Base-by-base conservation (phyloP, 2,888 invertebrate genomes). In the Arge pagana region DNA sequence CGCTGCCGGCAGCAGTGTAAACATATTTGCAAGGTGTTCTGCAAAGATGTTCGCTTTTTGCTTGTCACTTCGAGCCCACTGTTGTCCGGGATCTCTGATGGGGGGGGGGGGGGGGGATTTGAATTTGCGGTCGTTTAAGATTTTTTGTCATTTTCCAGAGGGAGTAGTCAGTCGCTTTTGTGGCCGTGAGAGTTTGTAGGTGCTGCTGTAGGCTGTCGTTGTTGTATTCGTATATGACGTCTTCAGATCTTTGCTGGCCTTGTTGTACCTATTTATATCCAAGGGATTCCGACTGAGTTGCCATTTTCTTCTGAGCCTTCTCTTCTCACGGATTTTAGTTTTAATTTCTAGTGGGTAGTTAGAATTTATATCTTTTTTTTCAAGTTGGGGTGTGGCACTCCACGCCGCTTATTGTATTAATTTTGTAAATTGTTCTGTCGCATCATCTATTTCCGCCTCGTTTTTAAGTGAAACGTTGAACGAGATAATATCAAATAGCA, bases 141-240 rank as follows among this genome's bases (percentile, higher is more conserved):
- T 30, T 31, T 36, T 42, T 50, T 15, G 57, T 58, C 8, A 48
- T 48, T 40, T 51, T 58, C 55, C 54, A 55, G 10, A 58, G 51
- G 1, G 55, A 55, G 39, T 57, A 58, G 13, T 58, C 52, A 7
- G 57, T 55, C 7, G 45, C 33, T 28, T 45, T 30, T 10, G 52
- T 48, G 15, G 42, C 33, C 10, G 52, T 28, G 41, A 50, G 26
- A 6, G 42, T 40, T 42, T 48, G 37, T 11, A 51, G 15, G 19
- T 51, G 43, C 3, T 43, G 10, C 33, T 42, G 10, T 8, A 51
- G 33, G 21, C 23, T 13, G 15, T 18, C 8, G 15, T 51, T 42
- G n/a, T 35, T 31, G 33, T 42, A 23, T 23, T 42, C 40, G n/a
- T 26, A 8, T n/a, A 51, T n/a, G 31, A 5, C 3, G 42, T 36